These are phyloP conservation scores for Epirrhoe alternata DNA, from an alignment of 2,888 invertebrate genomes.

Conservation along the genomic window DNA sequence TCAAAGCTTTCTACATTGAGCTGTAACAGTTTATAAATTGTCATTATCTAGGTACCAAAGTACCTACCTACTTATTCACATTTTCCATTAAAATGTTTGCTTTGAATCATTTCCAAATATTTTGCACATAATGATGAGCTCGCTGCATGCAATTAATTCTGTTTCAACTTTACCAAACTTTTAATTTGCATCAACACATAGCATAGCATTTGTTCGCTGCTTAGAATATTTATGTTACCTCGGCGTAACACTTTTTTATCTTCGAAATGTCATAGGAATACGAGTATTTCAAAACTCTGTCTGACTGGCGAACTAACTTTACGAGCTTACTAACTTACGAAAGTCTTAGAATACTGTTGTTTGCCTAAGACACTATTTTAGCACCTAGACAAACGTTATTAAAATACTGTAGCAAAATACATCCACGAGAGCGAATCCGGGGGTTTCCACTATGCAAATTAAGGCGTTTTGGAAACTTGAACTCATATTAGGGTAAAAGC, in stretches of 20 bases:
- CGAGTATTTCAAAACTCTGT: background rate
- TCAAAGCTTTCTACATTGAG: too few relatives aligned
- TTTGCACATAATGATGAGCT: constrained; percentile 43
- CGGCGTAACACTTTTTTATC: too few relatives aligned
- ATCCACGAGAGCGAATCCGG: constrained; percentile 27
- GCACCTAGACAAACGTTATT: too few relatives aligned
- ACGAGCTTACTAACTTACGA: too few relatives aligned
- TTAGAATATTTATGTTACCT: constrained; percentile 49
- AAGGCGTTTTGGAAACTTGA: constrained; percentile 26
- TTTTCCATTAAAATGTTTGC: background rate
- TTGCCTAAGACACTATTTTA: too few relatives aligned
- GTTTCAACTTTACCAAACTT: constrained; percentile 61
- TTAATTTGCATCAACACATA: constrained; percentile 66
- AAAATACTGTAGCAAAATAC: background rate
- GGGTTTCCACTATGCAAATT: constrained; percentile 46
- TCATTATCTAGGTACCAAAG: too few relatives aligned
- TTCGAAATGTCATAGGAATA: too few relatives aligned
- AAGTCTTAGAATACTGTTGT: too few relatives aligned
- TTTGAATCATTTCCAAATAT: constrained; percentile 40
- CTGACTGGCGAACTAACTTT: too few relatives aligned
- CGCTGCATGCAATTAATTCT: constrained; percentile 60
- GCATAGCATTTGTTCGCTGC: constrained; percentile 47
- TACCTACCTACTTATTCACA: background rate
- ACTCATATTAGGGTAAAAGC: constrained; percentile 26
- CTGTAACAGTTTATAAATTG: too few relatives aligned